These are phyloP conservation scores for Brienomyrus brachyistius DNA, from an alignment of 2,113 vertebrate genomes.

Conservation along the genomic window DNA sequence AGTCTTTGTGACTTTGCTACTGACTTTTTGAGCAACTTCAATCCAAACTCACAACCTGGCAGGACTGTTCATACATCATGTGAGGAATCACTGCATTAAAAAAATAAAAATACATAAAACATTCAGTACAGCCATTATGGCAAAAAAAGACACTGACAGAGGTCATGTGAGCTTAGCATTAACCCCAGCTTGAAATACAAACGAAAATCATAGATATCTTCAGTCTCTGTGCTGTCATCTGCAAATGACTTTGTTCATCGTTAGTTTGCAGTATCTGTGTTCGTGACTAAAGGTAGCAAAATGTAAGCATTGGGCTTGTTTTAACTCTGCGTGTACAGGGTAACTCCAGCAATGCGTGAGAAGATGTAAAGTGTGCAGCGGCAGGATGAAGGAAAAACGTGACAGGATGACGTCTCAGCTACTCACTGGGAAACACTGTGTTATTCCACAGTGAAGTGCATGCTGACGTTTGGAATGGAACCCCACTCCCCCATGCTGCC, in stretches of 20 bases:
- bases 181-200: background rate
- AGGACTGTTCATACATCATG: background rate
- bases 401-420: background rate
- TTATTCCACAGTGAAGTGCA: background rate
- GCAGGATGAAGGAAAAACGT: background rate
- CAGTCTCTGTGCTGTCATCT: background rate
- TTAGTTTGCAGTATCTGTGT: background rate
- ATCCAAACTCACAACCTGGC: background rate
- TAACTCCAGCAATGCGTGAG: background rate
- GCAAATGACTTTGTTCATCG: background rate
- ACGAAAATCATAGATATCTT: background rate
- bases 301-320: background rate
- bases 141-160: background rate
- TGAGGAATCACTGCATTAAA: background rate
- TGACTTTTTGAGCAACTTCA: background rate
- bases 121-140: background rate
- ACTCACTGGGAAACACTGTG: background rate
- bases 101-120: background rate
- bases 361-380: background rate
- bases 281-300: background rate
- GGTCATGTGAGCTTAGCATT: background rate
- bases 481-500: background rate
- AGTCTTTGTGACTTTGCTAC: background rate
- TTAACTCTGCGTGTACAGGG: background rate
- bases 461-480: background rate